phyloP scores from a whole-genome alignment of 2,113 vertebrate species.

The Dicerorhinus sumatrensis region DNA sequence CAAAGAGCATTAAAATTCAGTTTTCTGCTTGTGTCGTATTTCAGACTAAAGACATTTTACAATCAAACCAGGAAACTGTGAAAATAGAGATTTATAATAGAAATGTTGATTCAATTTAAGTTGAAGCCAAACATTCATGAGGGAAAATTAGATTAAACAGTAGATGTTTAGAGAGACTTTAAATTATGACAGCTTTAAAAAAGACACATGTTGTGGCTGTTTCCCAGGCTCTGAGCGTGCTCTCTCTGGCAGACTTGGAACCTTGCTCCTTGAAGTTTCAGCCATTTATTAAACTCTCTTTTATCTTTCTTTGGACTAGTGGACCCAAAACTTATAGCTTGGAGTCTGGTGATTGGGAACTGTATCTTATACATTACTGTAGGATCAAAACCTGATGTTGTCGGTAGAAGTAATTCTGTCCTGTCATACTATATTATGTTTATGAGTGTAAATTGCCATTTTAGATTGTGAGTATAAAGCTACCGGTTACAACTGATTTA shows the following conservation, averaged over 20 bases:
- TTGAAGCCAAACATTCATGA: constrained; percentile 61
- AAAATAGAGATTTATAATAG: constrained; percentile 73
- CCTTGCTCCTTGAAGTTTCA: background rate
- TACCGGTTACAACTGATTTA: constrained; percentile 23
- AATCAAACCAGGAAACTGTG: constrained; percentile 59
- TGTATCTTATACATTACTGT: background rate
- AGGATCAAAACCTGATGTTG: constrained; percentile 19
- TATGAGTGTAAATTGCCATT: constrained; percentile 25
- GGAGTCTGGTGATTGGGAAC: background rate
- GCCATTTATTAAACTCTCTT: constrained; percentile 22
- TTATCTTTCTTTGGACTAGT: constrained; percentile 17
- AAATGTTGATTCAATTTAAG: constrained; percentile 71
- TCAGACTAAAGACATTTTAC: constrained; percentile 54
- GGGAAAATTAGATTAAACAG: constrained; percentile 70
- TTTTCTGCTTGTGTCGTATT: constrained; percentile 45
- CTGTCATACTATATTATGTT: background rate
- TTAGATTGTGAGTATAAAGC: background rate
- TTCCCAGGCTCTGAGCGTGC: background rate
- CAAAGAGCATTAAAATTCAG: constrained; percentile 56
- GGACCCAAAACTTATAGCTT: background rate
- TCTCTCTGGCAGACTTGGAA: background rate
- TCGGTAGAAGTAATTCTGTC: background rate
- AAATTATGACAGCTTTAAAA: constrained; percentile 59
- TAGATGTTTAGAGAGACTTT: constrained; percentile 63
- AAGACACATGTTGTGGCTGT: background rate